A percentile compares a stretch with the other conserved stretches of the same genome.
Evolutionary conservation across 2,113 vertebrate species (phyloP).

Genomic region (Barbus barbus): DNA sequence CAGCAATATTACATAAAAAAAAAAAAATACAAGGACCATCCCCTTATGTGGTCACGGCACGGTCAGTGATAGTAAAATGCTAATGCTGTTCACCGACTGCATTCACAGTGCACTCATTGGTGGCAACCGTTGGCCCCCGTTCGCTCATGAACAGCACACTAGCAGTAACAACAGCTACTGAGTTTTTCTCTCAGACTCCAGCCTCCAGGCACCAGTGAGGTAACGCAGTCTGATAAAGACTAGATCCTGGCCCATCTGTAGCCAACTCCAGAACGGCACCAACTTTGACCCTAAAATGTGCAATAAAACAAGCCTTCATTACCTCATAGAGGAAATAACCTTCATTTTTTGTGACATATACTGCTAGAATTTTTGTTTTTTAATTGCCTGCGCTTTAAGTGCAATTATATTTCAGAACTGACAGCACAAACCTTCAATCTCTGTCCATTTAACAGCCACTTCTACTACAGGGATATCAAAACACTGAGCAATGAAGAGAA

Average conservation of each 20-base stretch:
- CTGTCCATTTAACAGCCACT: slow-evolving; percentile 97
- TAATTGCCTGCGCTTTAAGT: neutral
- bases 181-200: slow-evolving; percentile 78
- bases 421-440: slow-evolving; percentile 88
- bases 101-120: slow-evolving; percentile 17
- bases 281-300: slow-evolving; percentile 88
- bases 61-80: slow-evolving; percentile 27
- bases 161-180: slow-evolving; percentile 74
- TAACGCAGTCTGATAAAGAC: slow-evolving; percentile 94
- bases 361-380: neutral
- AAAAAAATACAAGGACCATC: neutral
- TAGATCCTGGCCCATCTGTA: slow-evolving; percentile 96
- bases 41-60: neutral
- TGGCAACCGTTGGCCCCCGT: neutral
- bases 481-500: slow-evolving; percentile 91
- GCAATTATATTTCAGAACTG: slow-evolving; percentile 1
- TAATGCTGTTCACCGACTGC: slow-evolving; percentile 17
- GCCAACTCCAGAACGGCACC: slow-evolving; percentile 98
- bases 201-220: slow-evolving; percentile 91
- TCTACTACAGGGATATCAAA: slow-evolving; percentile 92
- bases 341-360: neutral
- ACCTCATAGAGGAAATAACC: neutral
- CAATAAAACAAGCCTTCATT: neutral
- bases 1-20: slow-evolving; percentile 22
- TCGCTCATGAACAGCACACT: slow-evolving; percentile 41